Conservation (phyloP, 2,888 invertebrate species). For the Lasioglossum malachurum region DNA sequence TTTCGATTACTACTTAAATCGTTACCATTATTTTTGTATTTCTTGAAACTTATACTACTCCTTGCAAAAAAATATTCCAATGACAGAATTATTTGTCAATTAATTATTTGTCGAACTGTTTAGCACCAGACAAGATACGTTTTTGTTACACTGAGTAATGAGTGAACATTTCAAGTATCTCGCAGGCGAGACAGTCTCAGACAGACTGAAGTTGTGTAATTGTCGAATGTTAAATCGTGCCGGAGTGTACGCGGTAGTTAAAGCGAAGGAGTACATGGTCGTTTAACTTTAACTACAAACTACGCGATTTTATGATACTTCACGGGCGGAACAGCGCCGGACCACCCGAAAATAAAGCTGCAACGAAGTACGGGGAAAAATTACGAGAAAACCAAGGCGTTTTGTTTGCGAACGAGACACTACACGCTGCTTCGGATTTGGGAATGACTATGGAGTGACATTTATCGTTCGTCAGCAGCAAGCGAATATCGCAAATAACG, state of each 20-base stretch:
- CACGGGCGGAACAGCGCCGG: not conserved
- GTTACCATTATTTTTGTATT: too few relatives aligned
- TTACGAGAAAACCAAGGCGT: not conserved
- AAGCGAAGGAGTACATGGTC: constrained; percentile 9
- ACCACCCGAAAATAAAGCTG: not conserved
- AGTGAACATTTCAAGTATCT: not conserved
- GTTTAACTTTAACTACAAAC: constrained; percentile 54
- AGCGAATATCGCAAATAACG: not conserved
- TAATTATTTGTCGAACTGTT: too few relatives aligned
- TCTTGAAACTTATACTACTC: too few relatives aligned
- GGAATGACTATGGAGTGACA: not conserved
- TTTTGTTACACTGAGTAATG: not conserved
- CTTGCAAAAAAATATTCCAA: too few relatives aligned
- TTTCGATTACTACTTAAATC: too few relatives aligned
- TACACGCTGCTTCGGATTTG: constrained; percentile 3
- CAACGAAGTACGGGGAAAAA: not conserved
- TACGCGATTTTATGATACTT: constrained; percentile 30
- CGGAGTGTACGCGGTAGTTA: constrained; percentile 6
- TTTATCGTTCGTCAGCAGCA: constrained; percentile 17
- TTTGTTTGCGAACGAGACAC: constrained; percentile 22
- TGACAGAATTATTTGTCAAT: too few relatives aligned
- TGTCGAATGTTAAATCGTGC: not conserved
- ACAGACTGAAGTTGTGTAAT: not conserved
- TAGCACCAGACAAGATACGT: not conserved
- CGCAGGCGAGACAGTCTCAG: not conserved